Evolutionary conservation across 2,888 invertebrate species (phyloP).

Genomic region (Zygaena filipendulae): DNA sequence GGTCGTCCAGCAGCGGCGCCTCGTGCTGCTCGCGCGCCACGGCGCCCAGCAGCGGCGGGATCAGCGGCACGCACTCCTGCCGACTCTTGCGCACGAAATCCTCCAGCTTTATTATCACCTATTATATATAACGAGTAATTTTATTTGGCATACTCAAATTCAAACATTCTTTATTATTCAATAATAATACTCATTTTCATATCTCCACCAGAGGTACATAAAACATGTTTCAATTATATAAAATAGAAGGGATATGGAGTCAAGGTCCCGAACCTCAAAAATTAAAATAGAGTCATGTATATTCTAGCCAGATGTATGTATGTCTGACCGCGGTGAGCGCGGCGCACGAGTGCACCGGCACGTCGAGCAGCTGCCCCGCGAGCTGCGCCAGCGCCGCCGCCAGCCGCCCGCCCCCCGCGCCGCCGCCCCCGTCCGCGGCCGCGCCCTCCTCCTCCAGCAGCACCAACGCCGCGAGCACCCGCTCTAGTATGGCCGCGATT

Average conservation of each 20-base stretch:
- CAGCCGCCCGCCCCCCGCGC: conserved; percentile 27
- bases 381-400: conserved; percentile 24
- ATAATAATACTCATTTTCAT: not conserved
- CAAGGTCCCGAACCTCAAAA: too few relatives aligned
- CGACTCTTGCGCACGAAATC: conserved; percentile 37
- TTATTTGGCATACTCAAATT: too few relatives aligned
- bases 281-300: conserved; percentile 1
- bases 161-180: too few relatives aligned
- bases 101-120: conserved; percentile 40
- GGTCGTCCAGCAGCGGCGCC: conserved; percentile 32
- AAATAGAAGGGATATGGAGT: not conserved
- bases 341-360: conserved; percentile 26
- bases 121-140: conserved; percentile 8
- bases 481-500: conserved; percentile 33
- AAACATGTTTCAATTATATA: not conserved
- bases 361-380: conserved; percentile 29
- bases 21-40: conserved; percentile 33
- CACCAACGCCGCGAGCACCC: conserved; percentile 25
- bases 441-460: conserved; percentile 27
- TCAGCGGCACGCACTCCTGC: conserved; percentile 32
- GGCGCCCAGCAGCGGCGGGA: conserved; percentile 30
- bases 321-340: too few relatives aligned
- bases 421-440: conserved; percentile 28
- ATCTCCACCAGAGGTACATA: not conserved
- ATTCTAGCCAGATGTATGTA: too few relatives aligned